Evolutionary conservation across 2,888 invertebrate species (phyloP), one percentile per base, ranked within the genome.

Genomic region (Limnephilus lunatus): DNA sequence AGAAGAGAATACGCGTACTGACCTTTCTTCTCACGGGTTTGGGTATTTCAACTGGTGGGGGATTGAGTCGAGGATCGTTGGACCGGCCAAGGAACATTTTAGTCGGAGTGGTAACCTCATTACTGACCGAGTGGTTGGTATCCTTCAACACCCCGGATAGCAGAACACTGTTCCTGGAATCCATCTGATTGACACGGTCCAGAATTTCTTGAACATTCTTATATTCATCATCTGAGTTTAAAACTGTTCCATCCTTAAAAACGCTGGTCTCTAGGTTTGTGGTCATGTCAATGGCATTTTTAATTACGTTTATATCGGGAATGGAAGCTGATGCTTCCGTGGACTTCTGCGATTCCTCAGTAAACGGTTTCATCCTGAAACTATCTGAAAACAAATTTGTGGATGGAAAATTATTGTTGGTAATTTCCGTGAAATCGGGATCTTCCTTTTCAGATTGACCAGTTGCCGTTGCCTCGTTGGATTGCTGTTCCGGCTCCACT

Each of bases 1-100:
- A 68, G 68, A 68, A 68, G 25, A n/a, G n/a, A 68, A 68, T n/a
- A n/a, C 9, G 82, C 14, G 53, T 30, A 94, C 95, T 95, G 91
- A 95, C 97, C 97, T 95, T 97, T 95, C 95, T 96, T 94, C 95
- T 95, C 94, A 95, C 96, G 94, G 95, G 96, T 94, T 96, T 96
- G 31, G 96, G 96, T 94, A 96, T 96, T 92, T 96, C 96, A 86
- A 94, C 94, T 91, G 95, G 95, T 94, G 96, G 96, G 82, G 96
- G 96, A 94, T 96, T 95, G 91, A 96, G 95, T 68, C 96, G 94
- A 81, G 96, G 96, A 94, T 96, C 96, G 94, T 95, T 95, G 94
- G 93, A 94, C 35, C 95, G 94, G 90, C 94, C 93, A 92, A 94
- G 94, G 94, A 94, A 94, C 88, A 94, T 85, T 94, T 94, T 93